Conservation (phyloP, 1,140 invertebrate genomes). For the Pseudachorutes palmiensis region DNA sequence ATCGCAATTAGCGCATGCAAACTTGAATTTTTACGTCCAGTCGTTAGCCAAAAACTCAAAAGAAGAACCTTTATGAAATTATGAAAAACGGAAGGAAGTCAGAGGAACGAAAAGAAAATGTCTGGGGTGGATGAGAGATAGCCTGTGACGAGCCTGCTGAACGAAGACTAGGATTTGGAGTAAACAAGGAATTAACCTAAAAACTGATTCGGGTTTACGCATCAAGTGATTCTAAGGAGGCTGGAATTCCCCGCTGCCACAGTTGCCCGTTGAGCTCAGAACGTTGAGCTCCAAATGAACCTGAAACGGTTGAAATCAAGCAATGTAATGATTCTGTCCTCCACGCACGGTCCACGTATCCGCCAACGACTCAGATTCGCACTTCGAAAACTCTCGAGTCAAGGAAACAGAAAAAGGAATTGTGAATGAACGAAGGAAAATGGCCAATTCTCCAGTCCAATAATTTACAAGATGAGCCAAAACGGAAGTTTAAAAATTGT, state of each 20-base stretch:
- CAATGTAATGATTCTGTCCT: neutral
- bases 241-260: neutral
- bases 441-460: neutral
- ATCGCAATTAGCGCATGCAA: neutral
- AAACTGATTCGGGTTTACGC: neutral
- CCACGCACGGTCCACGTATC: neutral
- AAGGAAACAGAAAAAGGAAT: neutral
- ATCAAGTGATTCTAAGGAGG: neutral
- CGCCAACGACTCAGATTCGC: neutral
- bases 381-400: neutral
- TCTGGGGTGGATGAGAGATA: neutral
- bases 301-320: conserved; percentile 17
- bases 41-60: neutral
- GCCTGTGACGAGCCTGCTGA: neutral
- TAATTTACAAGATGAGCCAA: neutral
- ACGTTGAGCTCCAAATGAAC: conserved; percentile 10
- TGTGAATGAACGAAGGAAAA: neutral
- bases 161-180: neutral
- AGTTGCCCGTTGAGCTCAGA: neutral
- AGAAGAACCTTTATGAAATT: neutral
- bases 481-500: neutral
- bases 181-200: neutral
- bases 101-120: neutral
- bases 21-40: neutral
- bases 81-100: too few relatives aligned